phyloP scores from a whole-genome alignment of 2,797 vertebrate species.

The Linurgus olivaceus region DNA sequence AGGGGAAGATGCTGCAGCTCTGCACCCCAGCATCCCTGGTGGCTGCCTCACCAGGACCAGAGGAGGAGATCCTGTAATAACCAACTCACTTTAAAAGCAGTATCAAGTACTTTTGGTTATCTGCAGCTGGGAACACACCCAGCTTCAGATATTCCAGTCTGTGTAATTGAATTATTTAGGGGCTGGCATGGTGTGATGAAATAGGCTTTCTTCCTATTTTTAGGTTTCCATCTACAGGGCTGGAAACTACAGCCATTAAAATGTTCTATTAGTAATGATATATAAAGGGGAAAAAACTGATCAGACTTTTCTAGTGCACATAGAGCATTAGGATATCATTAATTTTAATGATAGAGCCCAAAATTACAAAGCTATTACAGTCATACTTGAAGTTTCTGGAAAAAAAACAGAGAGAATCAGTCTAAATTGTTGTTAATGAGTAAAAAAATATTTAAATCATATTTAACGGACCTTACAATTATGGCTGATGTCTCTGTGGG shows the following conservation, averaged over 20 bases:
- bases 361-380: slow-evolving; percentile 73
- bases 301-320: slow-evolving; percentile 60
- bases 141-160: slow-evolving; percentile 59
- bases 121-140: slow-evolving; percentile 62
- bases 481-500: not conserved
- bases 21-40: not conserved
- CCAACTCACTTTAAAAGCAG: not conserved
- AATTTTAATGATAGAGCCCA: slow-evolving; percentile 75
- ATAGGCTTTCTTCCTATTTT: slow-evolving; percentile 69
- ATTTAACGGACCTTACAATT: slow-evolving; percentile 57
- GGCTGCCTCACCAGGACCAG: not conserved
- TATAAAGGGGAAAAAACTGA: slow-evolving; percentile 69
- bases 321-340: slow-evolving; percentile 72
- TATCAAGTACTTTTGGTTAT: slow-evolving; percentile 47
- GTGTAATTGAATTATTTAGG: slow-evolving; percentile 78
- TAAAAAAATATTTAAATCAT: slow-evolving; percentile 64
- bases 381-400: slow-evolving; percentile 49
- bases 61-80: not conserved
- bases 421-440: slow-evolving; percentile 66
- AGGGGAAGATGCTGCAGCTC: not conserved
- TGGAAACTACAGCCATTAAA: slow-evolving; percentile 75
- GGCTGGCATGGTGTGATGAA: slow-evolving; percentile 60
- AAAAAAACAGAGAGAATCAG: not conserved
- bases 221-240: slow-evolving; percentile 71
- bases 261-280: slow-evolving; percentile 77